Conservation (phyloP, 2,888 invertebrate species). For the Strigamia transsilvanica region DNA sequence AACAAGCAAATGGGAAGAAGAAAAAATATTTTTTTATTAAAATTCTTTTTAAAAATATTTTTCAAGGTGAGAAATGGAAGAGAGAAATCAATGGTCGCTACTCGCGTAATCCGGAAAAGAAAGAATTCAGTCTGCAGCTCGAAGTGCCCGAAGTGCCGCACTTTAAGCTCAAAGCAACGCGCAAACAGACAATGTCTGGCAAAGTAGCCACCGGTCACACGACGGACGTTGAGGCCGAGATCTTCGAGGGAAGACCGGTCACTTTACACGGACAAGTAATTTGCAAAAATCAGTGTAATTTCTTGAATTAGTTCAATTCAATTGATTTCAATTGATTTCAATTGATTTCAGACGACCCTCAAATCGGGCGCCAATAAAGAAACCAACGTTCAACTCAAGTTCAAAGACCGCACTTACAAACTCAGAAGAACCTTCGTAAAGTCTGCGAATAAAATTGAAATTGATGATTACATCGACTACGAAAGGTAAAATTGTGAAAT, state of each 20-base stretch:
- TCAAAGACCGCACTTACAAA: slow-evolving; percentile 17
- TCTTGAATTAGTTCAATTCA: not conserved
- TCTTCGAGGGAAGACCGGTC: not conserved
- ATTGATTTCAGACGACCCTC: not conserved
- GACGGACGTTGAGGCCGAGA: slow-evolving; percentile 18
- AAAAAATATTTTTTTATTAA: not conserved
- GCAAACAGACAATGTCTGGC: not conserved
- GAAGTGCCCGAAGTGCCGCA: slow-evolving; percentile 52
- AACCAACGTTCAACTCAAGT: not conserved
- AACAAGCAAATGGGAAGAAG: not conserved
- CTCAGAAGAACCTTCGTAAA: not conserved
- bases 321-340: not conserved
- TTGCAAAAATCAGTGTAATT: not conserved
- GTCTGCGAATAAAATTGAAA: not conserved
- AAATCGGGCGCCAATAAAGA: not conserved
- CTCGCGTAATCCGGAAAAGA: not conserved
- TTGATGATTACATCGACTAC: not conserved
- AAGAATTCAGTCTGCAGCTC: slow-evolving; percentile 22
- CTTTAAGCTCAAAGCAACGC: not conserved
- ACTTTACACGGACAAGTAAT: slow-evolving; percentile 21
- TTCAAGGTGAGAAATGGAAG: slow-evolving; percentile 43
- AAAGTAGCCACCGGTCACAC: not conserved
- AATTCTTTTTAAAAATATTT: not conserved
- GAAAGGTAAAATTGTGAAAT: slow-evolving; percentile 46
- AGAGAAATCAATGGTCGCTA: slow-evolving; percentile 9